Evolutionary conservation across 2,797 vertebrate species (phyloP).

Genomic region (Passerculus sandwichensis): DNA sequence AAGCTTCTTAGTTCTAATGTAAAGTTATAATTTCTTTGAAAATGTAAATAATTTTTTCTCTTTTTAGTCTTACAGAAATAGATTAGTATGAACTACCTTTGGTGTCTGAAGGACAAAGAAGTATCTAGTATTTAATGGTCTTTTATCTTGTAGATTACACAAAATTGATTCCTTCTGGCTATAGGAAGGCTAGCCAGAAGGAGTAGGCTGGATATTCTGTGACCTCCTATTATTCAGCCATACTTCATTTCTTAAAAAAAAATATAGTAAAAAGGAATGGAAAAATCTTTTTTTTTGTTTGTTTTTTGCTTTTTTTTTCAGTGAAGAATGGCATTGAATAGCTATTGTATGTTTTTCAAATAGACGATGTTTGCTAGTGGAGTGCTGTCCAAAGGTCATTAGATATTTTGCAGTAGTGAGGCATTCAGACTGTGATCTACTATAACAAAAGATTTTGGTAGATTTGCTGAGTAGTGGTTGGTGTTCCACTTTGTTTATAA

Average conservation of each 20-base stretch:
- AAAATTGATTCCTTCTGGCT: background rate
- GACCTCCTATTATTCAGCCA: background rate
- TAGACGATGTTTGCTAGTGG: background rate
- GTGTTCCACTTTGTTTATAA: background rate
- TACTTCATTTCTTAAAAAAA: background rate
- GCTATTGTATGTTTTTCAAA: background rate
- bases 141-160: background rate
- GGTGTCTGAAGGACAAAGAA: background rate
- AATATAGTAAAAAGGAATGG: too few species aligned
- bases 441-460: background rate
- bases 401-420: background rate
- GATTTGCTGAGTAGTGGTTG: background rate
- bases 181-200: background rate
- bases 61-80: background rate
- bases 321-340: background rate
- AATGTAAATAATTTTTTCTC: background rate
- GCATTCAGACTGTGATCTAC: background rate
- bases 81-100: background rate
- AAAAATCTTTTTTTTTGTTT: background rate
- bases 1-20: background rate
- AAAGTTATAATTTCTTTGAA: background rate
- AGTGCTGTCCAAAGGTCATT: background rate
- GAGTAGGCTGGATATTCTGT: background rate
- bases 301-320: too few species aligned
- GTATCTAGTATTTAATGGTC: background rate